phyloP scores from a whole-genome alignment of 2,888 invertebrate genomes.

The Agonopterix arenella region DNA sequence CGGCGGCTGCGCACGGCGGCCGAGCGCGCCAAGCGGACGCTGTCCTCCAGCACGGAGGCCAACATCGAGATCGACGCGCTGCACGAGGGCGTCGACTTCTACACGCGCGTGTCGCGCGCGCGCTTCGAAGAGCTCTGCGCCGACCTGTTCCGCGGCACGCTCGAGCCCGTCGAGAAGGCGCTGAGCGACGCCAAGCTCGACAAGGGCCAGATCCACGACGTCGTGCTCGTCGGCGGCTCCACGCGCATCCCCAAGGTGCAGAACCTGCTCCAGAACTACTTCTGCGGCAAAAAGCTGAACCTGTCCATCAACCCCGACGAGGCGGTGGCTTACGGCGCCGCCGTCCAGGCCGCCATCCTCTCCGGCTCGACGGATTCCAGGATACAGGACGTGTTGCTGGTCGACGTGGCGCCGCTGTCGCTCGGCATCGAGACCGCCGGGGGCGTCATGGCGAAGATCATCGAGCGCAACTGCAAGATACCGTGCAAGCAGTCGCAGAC shows the following conservation, averaged over 20 bases:
- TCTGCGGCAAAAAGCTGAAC: slow-evolving; percentile 80
- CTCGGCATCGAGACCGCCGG: slow-evolving; percentile 84
- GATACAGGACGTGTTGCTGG: slow-evolving; percentile 78
- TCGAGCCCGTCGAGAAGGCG: slow-evolving; percentile 84
- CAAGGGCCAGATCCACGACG: slow-evolving; percentile 82
- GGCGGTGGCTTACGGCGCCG: slow-evolving; percentile 84
- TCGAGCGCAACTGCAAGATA: slow-evolving; percentile 80
- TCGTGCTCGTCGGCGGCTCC: slow-evolving; percentile 85
- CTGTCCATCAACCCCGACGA: slow-evolving; percentile 85
- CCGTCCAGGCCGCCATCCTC: slow-evolving; percentile 81
- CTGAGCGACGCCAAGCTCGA: slow-evolving; percentile 83
- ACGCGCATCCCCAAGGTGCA: slow-evolving; percentile 85
- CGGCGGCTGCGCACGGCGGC: slow-evolving; percentile 81
- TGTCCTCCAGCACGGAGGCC: slow-evolving; percentile 83
- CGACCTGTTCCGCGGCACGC: slow-evolving; percentile 80
- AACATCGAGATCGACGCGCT: slow-evolving; percentile 82
- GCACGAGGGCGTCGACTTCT: slow-evolving; percentile 78
- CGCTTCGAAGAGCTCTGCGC: slow-evolving; percentile 83
- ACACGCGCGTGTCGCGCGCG: slow-evolving; percentile 80
- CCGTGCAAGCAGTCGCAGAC: slow-evolving; percentile 80
- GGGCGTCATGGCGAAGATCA: slow-evolving; percentile 82
- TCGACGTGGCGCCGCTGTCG: slow-evolving; percentile 76
- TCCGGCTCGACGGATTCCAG: slow-evolving; percentile 80
- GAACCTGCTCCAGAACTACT: slow-evolving; percentile 80
- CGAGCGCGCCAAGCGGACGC: slow-evolving; percentile 82